Evolutionary conservation across 1,140 invertebrate genomes (phyloP), one percentile per base, ranked within the genome.

Genomic region (Calycopis cecrops): DNA sequence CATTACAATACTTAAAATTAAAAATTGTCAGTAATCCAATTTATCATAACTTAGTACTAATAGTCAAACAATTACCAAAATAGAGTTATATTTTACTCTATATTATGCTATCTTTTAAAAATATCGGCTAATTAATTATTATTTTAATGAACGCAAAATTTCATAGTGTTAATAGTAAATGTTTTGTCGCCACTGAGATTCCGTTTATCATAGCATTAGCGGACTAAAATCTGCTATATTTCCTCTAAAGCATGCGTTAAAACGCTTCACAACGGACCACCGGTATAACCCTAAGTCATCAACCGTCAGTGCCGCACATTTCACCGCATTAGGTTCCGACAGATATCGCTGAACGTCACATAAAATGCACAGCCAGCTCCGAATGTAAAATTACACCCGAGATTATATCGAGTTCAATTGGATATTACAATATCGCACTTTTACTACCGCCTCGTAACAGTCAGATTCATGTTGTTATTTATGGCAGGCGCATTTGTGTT

Each of bases 261-360:
- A 34, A 58, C 35, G 58, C 59, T 57, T 48, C 0, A 9, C 14
- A 53, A 1, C 70, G 55, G 33, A 10, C 7, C 0, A 59, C 51
- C 14, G 12, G 4, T 57, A 14, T 67, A 57, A 67, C 28, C 12
- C 55, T 52, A 54, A 38, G 51, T 63, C 71, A 56, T 69, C 73
- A 71, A 73, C 57, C 52, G 44, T 57, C 56, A 59, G 52, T 59
- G 58, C 69, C 60, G 68, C 68, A 69, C 74, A 77, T 80, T 80
- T 83, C 70, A 77, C 76, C 59, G 76, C 70, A 76, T 80, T 77
- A 79, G 76, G 75, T 76, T 76, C 75, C 79, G 78, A 84, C 79
- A 81, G 76, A 81, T 84, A 81, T 81, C 70, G 65, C 71, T 58
- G 59, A n/a, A 69, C 58, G 62, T 75, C 67, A 70, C 76, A 80